These are phyloP conservation scores for Paracanthobrama guichenoti DNA, from an alignment of 2,113 vertebrate genomes.

Conservation along the genomic window DNA sequence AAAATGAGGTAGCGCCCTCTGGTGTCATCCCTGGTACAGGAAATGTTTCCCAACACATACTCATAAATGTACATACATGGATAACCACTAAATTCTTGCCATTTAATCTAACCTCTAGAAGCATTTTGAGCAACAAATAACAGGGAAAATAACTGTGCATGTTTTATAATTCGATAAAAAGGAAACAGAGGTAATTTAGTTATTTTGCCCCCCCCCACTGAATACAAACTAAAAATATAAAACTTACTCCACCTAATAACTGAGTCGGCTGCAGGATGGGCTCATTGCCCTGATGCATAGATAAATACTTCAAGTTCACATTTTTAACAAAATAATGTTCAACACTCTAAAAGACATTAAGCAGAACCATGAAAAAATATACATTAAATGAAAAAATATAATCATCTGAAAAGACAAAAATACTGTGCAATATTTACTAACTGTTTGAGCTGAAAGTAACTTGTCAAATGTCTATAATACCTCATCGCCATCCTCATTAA, in stretches of 20 bases:
- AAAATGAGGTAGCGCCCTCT: neutral
- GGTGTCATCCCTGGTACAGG: neutral
- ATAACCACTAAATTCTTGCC: neutral
- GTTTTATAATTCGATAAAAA: constrained; percentile 4
- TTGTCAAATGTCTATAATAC: neutral
- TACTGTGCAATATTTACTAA: neutral
- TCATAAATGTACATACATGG: neutral
- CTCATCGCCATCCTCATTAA: neutral
- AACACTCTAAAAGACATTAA: neutral
- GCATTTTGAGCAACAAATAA: neutral
- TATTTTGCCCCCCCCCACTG: neutral
- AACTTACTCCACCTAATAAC: neutral
- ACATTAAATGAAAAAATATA: constrained; percentile 17
- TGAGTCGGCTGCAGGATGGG: neutral
- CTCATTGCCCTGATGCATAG: neutral
- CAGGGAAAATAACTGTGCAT: neutral
- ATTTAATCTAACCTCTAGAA: neutral
- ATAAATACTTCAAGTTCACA: neutral
- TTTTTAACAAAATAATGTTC: neutral
- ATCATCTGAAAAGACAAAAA: neutral
- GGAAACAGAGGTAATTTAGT: neutral
- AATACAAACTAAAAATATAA: neutral
- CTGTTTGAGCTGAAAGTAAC: neutral
- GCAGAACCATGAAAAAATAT: neutral
- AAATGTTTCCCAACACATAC: neutral